A percentile compares a stretch with the other conserved stretches of the same genome.
Conservation (phyloP, 2,797 vertebrate genomes). For the Lemur catta region DNA sequence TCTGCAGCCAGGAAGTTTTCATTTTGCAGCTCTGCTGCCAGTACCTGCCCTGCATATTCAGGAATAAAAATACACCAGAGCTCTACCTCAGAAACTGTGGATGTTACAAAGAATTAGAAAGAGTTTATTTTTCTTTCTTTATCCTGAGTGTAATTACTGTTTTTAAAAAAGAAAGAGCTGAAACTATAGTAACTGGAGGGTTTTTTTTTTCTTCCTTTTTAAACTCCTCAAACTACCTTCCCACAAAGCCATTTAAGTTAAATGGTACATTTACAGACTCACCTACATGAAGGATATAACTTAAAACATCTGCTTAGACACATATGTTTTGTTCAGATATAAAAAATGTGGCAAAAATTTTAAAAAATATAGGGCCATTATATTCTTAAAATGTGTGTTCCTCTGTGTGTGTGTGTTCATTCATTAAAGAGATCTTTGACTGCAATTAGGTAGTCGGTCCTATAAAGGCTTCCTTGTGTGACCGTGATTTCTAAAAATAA, state of each 20-base stretch:
- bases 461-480: conserved; percentile 74
- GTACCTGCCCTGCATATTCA: conserved; percentile 67
- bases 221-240: conserved; percentile 80
- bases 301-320: conserved; percentile 80
- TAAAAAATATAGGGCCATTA: conserved; percentile 63
- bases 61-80: conserved; percentile 56
- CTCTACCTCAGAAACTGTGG: conserved; percentile 41
- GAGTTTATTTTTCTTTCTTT: conserved; percentile 70
- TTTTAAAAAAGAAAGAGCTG: conserved; percentile 67
- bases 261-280: conserved; percentile 75
- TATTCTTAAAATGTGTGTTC: conserved; percentile 64
- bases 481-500: conserved; percentile 74
- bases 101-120: conserved; percentile 57
- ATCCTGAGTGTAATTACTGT: conserved; percentile 47
- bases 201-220: conserved; percentile 12
- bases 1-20: conserved; percentile 64
- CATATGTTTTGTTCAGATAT: conserved; percentile 40
- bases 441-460: conserved; percentile 68
- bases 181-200: conserved; percentile 73
- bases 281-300: conserved; percentile 81
- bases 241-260: conserved; percentile 77
- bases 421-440: conserved; percentile 66
- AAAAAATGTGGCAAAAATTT: conserved; percentile 41
- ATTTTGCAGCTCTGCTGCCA: conserved; percentile 60
- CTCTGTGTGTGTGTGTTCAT: conserved; percentile 45